phyloP scores from a whole-genome alignment of 2,797 vertebrate species.

The Nasua narica region DNA sequence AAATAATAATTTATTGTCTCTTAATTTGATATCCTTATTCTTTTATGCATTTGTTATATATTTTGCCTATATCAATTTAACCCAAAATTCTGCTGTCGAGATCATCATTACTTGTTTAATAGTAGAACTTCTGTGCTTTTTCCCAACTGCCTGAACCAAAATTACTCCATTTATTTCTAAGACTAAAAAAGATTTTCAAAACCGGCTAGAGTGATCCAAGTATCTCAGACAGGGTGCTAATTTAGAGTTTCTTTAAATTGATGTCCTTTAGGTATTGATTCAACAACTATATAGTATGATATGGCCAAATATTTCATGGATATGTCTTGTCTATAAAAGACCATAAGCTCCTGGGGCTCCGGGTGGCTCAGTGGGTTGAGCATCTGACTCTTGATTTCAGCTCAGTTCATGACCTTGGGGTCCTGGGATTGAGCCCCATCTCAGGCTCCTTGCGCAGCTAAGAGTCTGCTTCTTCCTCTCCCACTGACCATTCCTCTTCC shows the following conservation, averaged over 20 bases:
- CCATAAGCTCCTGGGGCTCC: not conserved
- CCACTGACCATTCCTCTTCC: not conserved
- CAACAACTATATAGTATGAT: not conserved
- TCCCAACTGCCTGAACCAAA: not conserved
- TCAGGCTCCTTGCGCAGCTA: rapidly evolving
- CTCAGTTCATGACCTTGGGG: not conserved
- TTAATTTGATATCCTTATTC: not conserved
- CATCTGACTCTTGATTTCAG: not conserved
- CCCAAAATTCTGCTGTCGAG: not conserved
- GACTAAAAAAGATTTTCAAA: slow-evolving; percentile 10
- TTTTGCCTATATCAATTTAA: not conserved
- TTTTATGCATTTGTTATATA: not conserved
- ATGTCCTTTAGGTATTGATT: not conserved
- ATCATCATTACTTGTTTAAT: not conserved
- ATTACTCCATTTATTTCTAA: slow-evolving; percentile 33
- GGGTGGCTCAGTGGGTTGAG: not conserved
- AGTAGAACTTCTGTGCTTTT: not conserved
- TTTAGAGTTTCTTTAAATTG: slow-evolving; percentile 29
- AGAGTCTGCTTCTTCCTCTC: not conserved
- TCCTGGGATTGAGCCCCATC: not conserved
- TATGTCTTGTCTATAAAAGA: not conserved
- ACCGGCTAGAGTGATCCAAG: not conserved
- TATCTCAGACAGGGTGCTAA: not conserved
- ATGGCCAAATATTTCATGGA: not conserved
- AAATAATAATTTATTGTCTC: not conserved